A percentile compares a stretch with the other conserved stretches of the same genome.
These are phyloP conservation scores for Nephotettix cincticeps DNA, from an alignment of 1,140 invertebrate species.

Conservation along the genomic window DNA sequence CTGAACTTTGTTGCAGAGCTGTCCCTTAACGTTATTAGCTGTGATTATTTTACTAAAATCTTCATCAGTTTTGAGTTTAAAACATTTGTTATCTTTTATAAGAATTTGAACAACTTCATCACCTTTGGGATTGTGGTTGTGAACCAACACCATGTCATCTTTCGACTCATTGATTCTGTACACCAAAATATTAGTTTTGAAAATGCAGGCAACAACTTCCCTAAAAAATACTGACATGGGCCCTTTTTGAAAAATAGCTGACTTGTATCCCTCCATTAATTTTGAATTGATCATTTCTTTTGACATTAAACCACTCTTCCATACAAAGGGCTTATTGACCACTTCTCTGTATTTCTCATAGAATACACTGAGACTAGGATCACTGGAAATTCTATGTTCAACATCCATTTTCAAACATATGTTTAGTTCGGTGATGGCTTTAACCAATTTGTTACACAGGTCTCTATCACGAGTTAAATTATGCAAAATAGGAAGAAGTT, in stretches of 20 bases:
- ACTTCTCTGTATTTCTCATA: not conserved
- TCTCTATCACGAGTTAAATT: too few species aligned
- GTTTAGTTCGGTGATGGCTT: not conserved
- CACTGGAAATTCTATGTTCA: not conserved
- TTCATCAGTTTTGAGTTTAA: not conserved
- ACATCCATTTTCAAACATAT: not conserved
- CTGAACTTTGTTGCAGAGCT: not conserved
- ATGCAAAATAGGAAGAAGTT: too few species aligned
- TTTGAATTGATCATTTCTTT: too few species aligned
- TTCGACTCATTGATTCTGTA: not conserved
- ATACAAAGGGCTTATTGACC: not conserved
- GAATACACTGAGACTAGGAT: not conserved
- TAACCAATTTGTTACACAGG: not conserved
- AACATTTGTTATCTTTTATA: not conserved
- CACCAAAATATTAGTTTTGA: not conserved
- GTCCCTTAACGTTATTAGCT: not conserved
- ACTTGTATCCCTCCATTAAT: not conserved
- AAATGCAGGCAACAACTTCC: not conserved
- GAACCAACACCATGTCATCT: not conserved
- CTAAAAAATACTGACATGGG: not conserved
- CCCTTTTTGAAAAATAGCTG: not conserved
- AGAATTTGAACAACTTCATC: not conserved
- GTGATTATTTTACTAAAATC: not conserved
- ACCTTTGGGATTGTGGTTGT: not conserved
- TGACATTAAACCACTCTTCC: not conserved